Conservation (phyloP, 2,113 vertebrate genomes). For the human (Homo sapiens) region DNA sequence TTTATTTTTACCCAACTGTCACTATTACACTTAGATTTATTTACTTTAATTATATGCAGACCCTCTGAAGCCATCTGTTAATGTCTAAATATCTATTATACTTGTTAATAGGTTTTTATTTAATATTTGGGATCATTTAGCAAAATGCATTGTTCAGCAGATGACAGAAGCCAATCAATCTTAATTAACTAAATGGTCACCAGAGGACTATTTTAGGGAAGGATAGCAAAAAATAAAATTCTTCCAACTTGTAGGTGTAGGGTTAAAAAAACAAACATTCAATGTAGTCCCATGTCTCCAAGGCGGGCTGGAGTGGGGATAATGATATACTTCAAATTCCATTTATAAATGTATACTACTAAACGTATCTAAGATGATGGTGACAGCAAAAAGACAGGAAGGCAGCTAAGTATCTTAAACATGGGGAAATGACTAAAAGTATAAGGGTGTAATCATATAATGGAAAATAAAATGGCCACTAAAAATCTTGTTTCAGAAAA, state of each 20-base stretch:
- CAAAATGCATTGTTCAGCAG: slow-evolving; percentile 11
- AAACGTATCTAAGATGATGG: neutral
- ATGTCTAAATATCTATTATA: neutral
- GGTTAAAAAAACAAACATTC: neutral
- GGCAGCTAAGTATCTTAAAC: neutral
- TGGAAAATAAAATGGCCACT: neutral
- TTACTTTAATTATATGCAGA: slow-evolving; percentile 20
- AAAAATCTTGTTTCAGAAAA: slow-evolving; percentile 44
- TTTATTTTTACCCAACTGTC: slow-evolving; percentile 18
- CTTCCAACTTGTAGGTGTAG: neutral
- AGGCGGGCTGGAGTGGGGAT: neutral
- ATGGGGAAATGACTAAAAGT: neutral
- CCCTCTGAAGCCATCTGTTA: neutral
- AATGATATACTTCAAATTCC: neutral
- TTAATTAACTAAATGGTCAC: slow-evolving; percentile 5
- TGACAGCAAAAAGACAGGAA: neutral
- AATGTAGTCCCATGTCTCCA: neutral
- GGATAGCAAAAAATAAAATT: slow-evolving; percentile 1
- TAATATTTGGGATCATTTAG: slow-evolving; percentile 26
- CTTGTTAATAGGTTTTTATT: slow-evolving; percentile 24
- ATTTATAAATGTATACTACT: neutral
- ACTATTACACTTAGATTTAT: neutral
- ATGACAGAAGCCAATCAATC: slow-evolving; percentile 4
- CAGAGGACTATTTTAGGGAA: neutral
- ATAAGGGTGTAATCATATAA: neutral